Evolutionary conservation across 2,113 vertebrate species (phyloP).

Genomic region (Mionectes macconnelli): DNA sequence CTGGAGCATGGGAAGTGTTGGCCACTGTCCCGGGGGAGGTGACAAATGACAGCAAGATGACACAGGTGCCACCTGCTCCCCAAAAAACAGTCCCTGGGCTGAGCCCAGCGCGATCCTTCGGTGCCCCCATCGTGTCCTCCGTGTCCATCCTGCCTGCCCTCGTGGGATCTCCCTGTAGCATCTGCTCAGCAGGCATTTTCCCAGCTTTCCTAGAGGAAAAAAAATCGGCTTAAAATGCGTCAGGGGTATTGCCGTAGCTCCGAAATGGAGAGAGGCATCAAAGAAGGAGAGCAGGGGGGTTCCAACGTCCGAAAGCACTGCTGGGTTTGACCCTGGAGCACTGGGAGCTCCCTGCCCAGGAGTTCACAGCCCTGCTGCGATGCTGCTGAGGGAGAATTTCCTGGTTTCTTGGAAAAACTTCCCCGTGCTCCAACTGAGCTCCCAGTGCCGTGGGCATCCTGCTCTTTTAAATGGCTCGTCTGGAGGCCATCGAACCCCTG

Average conservation of each 20-base stretch:
- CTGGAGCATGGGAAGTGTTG: background rate
- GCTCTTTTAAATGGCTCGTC: background rate
- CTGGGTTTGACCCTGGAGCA: background rate
- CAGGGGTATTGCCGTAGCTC: background rate
- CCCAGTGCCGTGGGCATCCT: accelerated
- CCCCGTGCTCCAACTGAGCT: background rate
- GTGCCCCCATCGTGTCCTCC: background rate
- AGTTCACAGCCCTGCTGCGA: background rate
- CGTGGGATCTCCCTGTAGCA: accelerated
- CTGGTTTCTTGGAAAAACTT: background rate
- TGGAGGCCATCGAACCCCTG: accelerated
- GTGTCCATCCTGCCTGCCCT: background rate
- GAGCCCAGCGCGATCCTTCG: accelerated
- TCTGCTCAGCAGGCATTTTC: background rate
- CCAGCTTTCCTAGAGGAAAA: background rate
- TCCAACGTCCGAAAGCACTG: background rate
- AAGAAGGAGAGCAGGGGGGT: background rate
- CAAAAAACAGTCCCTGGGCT: background rate
- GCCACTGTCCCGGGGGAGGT: background rate
- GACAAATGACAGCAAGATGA: background rate
- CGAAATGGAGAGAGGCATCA: accelerated
- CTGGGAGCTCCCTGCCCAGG: background rate
- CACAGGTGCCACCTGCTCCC: background rate
- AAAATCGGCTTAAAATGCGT: background rate
- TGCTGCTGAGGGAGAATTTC: background rate